phyloP scores from a whole-genome alignment of 2,113 vertebrate species.

The Calidris pygmaea region DNA sequence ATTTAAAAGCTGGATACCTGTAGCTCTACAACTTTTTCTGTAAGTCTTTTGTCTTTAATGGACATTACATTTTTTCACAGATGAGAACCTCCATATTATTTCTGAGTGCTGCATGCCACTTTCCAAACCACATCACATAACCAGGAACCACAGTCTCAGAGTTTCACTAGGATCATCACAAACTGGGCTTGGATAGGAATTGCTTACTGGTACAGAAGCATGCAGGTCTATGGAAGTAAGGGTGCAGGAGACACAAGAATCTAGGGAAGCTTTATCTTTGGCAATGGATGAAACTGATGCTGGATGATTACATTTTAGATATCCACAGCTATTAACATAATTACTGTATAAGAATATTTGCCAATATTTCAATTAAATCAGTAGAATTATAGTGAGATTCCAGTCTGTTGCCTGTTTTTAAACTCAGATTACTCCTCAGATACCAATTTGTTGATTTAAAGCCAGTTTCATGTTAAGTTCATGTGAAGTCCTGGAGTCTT shows the following conservation, averaged over 20 bases:
- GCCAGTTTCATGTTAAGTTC: neutral
- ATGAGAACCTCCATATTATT: neutral
- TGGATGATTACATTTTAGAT: neutral
- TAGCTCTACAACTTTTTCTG: neutral
- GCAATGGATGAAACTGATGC: neutral
- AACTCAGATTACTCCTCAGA: neutral
- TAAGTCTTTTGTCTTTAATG: neutral
- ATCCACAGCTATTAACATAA: neutral
- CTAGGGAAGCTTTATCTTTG: neutral
- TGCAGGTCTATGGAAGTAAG: neutral
- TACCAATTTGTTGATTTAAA: neutral
- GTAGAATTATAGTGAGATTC: neutral
- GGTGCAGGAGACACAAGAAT: neutral
- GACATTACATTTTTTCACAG: neutral
- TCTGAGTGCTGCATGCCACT: neutral
- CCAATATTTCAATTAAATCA: neutral
- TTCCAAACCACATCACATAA: rapidly evolving
- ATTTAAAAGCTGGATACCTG: neutral
- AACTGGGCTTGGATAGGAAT: neutral
- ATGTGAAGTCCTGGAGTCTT: neutral
- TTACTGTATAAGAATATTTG: neutral
- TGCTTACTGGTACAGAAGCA: neutral
- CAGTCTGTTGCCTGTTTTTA: neutral
- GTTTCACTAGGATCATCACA: neutral
- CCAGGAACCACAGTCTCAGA: neutral